A percentile compares a stretch with the other conserved stretches of the same genome.
phyloP scores from a whole-genome alignment of 2,113 vertebrate genomes.

The Pachyramphus minor region DNA sequence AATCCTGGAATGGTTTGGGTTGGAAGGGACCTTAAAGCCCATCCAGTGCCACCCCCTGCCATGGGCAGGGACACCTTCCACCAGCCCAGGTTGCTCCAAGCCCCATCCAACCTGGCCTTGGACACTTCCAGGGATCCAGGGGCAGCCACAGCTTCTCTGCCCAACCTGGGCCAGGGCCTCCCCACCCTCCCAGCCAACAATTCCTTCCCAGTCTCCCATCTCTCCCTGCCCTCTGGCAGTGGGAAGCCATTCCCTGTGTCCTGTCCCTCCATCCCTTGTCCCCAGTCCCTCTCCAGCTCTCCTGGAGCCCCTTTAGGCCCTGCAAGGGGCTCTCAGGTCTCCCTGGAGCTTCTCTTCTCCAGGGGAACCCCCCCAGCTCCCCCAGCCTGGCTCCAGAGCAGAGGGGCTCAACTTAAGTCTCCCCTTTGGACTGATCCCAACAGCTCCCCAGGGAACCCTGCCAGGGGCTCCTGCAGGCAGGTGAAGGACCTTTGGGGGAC shows the following conservation, averaged over 20 bases:
- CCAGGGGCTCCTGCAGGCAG: no score
- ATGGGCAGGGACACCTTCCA: not conserved
- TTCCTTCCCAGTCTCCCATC: not conserved
- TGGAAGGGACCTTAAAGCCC: fast-evolving
- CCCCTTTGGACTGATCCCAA: not conserved
- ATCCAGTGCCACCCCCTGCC: not conserved
- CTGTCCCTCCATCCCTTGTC: not conserved
- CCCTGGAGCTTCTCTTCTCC: not conserved
- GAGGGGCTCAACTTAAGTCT: fast-evolving
- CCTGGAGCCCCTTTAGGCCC: not conserved
- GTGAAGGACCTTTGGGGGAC: not conserved
- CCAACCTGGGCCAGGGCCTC: not conserved
- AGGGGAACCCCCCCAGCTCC: not conserved
- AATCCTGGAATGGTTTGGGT: not conserved
- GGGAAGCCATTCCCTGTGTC: not conserved
- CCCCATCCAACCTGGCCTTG: not conserved
- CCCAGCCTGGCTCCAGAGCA: not conserved
- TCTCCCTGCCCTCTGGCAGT: not conserved
- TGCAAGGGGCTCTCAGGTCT: not conserved
- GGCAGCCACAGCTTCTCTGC: not conserved
- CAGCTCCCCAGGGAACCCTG: fast-evolving
- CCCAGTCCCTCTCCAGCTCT: not conserved
- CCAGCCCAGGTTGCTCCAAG: not conserved
- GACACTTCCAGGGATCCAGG: not conserved
- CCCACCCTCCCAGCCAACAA: not conserved